Base-by-base conservation (phyloP, 2,113 vertebrate genomes). In the Suricata suricatta region DNA sequence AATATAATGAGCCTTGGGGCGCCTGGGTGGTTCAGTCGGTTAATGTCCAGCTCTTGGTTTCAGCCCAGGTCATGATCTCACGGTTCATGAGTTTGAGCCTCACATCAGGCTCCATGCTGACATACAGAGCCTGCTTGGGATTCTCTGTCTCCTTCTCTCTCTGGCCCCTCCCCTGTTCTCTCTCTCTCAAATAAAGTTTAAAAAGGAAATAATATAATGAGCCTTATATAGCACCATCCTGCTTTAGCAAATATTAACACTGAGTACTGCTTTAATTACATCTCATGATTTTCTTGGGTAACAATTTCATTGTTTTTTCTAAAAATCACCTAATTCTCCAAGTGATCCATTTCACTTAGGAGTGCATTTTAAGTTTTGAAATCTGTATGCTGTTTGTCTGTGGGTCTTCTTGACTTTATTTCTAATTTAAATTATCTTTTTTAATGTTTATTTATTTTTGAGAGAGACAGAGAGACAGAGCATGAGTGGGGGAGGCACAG, bases 141-240 rank as follows among this genome's bases (percentile, higher is more conserved):
- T 60, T 60, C 7, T 23, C 19, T 60, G 6, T 60, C 57, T 60
- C 57, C 57, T 17, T 57, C 57, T 60, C 57, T 60, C 57, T 23
- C 21, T 60, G 57, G 6, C 54, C 17, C 54, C 12, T 57, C 54
- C 54, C 54, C 54, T 57, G 54, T 13, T 50, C 57, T 9, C 57
- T 2, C 19, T 60, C 57, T 7, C 54, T 50, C 50, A 50, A 60
- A 77, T 38, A 90, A 95, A 88, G 90, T 93, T 31, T 35, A 6
- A 94, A 72, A 79, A 93, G n/a, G 54, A 87, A 80, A 85, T 69
- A 64, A 64, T 64, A 91, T n/a, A 63, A 84, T 88, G 41, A 88
- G 35, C 3, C 1, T 21, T n/a, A 44, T 16, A 41, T 71, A 66
- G 66, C 47, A 93, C 14, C 47, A 79, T 50, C 5, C 16, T 77